phyloP scores from a whole-genome alignment of 2,797 vertebrate species.

The Gallinago nigripennis region DNA sequence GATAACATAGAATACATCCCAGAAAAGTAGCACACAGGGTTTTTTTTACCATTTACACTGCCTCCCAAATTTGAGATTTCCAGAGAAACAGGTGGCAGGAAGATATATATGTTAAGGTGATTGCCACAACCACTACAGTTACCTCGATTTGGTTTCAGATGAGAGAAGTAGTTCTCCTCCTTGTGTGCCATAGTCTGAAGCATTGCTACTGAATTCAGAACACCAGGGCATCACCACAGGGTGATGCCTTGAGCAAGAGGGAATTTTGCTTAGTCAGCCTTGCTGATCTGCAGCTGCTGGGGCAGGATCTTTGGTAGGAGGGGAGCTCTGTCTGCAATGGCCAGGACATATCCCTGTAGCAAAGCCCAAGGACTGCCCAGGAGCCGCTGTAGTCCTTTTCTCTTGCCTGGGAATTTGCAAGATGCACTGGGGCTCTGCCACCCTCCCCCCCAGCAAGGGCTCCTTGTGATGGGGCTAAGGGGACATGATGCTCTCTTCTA shows the following conservation, averaged over 20 bases:
- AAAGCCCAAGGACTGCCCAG: neutral
- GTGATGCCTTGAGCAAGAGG: fast-evolving
- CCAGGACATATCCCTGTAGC: neutral
- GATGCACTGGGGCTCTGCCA: fast-evolving
- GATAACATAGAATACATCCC: neutral
- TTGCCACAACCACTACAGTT: neutral
- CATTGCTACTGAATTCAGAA: fast-evolving
- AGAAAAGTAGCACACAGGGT: neutral
- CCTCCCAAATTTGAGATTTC: neutral
- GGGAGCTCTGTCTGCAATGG: neutral
- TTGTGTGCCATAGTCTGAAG: fast-evolving
- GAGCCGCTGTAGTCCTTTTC: fast-evolving
- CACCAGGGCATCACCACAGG: neutral
- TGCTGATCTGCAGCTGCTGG: neutral
- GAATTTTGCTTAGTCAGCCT: neutral
- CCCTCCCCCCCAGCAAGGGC: fast-evolving
- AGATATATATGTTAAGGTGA: fast-evolving
- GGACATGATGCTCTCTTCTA: fast-evolving
- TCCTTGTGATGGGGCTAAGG: neutral
- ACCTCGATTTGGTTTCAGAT: no score
- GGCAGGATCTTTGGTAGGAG: neutral
- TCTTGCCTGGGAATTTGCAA: neutral
- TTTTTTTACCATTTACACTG: neutral
- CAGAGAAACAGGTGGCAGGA: neutral
- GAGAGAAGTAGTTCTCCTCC: neutral